Base-by-base conservation (phyloP, 2,797 vertebrate genomes). In the Lutjanus argentimaculatus region DNA sequence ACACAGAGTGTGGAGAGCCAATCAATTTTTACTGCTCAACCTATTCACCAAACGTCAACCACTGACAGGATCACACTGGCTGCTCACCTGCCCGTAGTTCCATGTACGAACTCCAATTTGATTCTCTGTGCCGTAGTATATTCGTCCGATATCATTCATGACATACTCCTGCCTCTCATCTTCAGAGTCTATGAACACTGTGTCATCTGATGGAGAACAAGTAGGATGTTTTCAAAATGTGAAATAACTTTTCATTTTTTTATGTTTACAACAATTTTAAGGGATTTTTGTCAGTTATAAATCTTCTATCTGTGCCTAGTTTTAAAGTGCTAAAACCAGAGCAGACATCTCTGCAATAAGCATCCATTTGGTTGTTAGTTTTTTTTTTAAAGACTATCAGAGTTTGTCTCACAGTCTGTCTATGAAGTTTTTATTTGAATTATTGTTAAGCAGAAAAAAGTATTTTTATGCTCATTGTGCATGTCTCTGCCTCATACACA, bases 21-120 rank as follows among this genome's bases (percentile, higher is more conserved):
- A 56, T 72, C 7, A 72, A 48, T 25, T 59, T 67, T 1, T 2
- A 36, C 21, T 2, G 12, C 15, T 46, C 11, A 16, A 13, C 30
- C n/a, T 17, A 16, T 21, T 49, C 11, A n/a, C 17, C 62, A 25
- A 48, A 51, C 25, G 22, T 12, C 49, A 17, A 46, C 48, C 36
- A 42, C 9, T 0, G 4, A 21, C 15, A 51, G 15, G 30, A 45
- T 2, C 46, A 46, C 46, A 15, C 30, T 46, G 6, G 12, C 9
- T 2, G 6, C 83, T 56, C 59, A 97, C 97, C 96, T 98, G 97
- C 25, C 97, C 97, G 0, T 97, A 98, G 93, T 96, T 95, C 97
- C 97, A 98, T 0, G 96, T 95, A n/a, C 96, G 91, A 46, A 84
- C 94, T 1, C 94, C 96, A 36, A 98, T 98, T 88, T 98, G 97